Base-by-base conservation (phyloP, 2,888 invertebrate genomes). In the Flexamia atlantica region DNA sequence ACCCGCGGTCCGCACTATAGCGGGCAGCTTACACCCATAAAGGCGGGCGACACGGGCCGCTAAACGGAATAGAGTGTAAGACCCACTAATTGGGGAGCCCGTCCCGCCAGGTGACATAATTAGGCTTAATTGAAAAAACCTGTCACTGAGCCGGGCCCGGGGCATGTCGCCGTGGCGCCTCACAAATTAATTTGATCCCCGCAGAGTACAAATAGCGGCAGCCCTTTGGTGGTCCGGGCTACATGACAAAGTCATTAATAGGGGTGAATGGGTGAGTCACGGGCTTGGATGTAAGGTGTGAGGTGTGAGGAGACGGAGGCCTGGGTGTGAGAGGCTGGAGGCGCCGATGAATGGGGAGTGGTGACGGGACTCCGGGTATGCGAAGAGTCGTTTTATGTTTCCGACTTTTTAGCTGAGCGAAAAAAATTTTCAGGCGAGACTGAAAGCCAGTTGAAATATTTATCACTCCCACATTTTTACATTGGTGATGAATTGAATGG, bases 261-360 rank as follows among this genome's bases (percentile, higher is more conserved):
- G n/a, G 20, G 20, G 57, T 79, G 79, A 57, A 57, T 79, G 79
- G 36, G 79, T 83, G 85, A 86, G 86, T 81, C 85, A 82, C 72
- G 70, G 79, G 80, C 84, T 82, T 81, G 85, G 85, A 23, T 28
- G 64, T 64, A 64, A 30, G 28, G 28, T 7, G 30, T 40, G 79
- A 17, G 32, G 20, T 36, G 60, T 14, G 60, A n/a, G 76, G 76
- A 79, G 53, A 60, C 17, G 40, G 80, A 74, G 32, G 32, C 14
- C 9, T 9, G 25, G 36, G 53, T 25, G 25, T 32, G 20, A 20
- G 23, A 74, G 23, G 23, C 25, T 1, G 46, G 12, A 2, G 14
- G 46, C 46, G 46, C 12, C 46, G 36, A 4, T 36, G 36, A 9
- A 7, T 12, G 12, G n/a, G 46, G 46, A 53, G 53, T 23, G 53